Base-by-base conservation (phyloP, 53 echinoderm and acorn worm genomes). In the Echinarachnius parma region DNA sequence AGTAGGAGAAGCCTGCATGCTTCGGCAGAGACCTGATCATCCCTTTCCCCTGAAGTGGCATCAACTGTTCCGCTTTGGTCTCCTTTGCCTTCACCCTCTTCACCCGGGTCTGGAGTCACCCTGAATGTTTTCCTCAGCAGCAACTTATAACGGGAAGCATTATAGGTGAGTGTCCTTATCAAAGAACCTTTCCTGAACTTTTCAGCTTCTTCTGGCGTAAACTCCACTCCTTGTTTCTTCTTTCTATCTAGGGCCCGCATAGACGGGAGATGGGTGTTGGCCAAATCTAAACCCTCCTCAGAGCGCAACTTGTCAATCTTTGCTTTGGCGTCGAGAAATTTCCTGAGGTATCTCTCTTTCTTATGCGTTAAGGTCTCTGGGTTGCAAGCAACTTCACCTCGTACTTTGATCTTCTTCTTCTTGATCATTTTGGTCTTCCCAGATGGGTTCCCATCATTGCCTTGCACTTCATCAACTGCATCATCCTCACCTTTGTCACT, bases 401-500 rank as follows among this genome's bases (percentile, higher is more conserved):
- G n/a, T n/a, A n/a, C n/a, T n/a, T n/a, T n/a, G n/a, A n/a, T 34
- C 10, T 19, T n/a, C 59, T 59, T 59, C 59, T 59, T 59, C 59
- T 59, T 59, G 31, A 34, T 24, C 32, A 31, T 5, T 1, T 31
- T 31, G 21, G 31, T 59, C 4, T 31, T 19, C 19, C 59, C 34
- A 9, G 31, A 9, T 9, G 61, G 21, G 16, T 32, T 60, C 9
- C 18, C 61, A 16, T 60, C 61, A 9, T 16, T 7, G n/a, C n/a
- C n/a, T n/a, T 7, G 31, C 28, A 15, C 57, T 18, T 50, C 57
- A 5, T 28, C 29, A 0, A 25, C 55, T 25, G 27, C 15, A 22
- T 55, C 14, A 18, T 28, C 55, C 15, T 55, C 55, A 10, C 55
- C 9, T n/a, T n/a, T n/a, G n/a, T n/a, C n/a, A n/a, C n/a, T n/a